phyloP scores from a whole-genome alignment of 2,888 invertebrate genomes.

The Trachelus iudaicus region DNA sequence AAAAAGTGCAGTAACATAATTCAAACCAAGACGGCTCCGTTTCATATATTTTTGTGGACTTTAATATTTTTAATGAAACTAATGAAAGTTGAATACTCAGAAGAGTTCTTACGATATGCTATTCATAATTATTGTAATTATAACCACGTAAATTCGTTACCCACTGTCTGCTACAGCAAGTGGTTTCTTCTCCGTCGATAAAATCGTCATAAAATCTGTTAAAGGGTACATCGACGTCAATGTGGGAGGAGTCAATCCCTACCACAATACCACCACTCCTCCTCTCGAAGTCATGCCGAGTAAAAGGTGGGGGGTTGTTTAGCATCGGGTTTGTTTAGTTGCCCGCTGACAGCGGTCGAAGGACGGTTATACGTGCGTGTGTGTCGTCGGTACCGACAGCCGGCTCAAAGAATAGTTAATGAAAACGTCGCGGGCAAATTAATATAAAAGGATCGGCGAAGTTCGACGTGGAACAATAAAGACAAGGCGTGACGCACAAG shows the following conservation, averaged over 20 bases:
- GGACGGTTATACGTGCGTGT: slow-evolving; percentile 35
- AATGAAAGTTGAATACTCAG: background rate
- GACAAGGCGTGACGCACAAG: background rate
- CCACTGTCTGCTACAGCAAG: background rate
- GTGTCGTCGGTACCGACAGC: slow-evolving; percentile 2
- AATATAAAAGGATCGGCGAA: background rate
- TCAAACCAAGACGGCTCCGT: background rate
- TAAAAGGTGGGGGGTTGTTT: slow-evolving; percentile 57
- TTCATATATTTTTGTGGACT: background rate
- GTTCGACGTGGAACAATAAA: background rate
- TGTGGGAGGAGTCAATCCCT: slow-evolving; percentile 35
- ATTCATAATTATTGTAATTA: background rate
- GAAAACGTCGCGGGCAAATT: slow-evolving; percentile 17
- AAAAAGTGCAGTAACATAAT: background rate
- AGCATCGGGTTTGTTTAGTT: slow-evolving; percentile 61
- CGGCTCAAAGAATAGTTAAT: slow-evolving; percentile 16
- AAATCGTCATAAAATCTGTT: slow-evolving; percentile 40
- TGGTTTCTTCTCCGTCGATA: slow-evolving; percentile 39
- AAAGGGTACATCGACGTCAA: slow-evolving; percentile 33
- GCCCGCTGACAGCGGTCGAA: slow-evolving; percentile 64
- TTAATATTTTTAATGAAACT: background rate
- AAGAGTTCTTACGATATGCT: background rate
- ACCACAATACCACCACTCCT: slow-evolving; percentile 11
- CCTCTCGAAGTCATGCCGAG: slow-evolving; percentile 43
- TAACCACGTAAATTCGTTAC: background rate